Conservation (phyloP, 1,140 invertebrate genomes). For the Homalodisca vitripennis region DNA sequence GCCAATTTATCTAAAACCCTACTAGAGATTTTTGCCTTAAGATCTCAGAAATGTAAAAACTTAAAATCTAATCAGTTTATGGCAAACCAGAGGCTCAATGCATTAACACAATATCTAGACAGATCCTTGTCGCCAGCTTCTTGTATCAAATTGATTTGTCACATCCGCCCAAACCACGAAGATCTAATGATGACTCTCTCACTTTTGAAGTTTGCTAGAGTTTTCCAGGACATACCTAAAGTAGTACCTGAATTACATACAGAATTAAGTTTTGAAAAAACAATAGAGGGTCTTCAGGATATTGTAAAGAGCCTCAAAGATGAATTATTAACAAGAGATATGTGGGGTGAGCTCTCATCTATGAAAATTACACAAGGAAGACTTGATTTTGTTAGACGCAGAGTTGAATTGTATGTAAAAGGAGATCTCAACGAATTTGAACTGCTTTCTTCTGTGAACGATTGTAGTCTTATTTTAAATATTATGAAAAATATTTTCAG, state of each 20-base stretch:
- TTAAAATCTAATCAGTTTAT: neutral
- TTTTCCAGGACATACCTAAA: neutral
- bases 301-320: neutral
- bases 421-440: neutral
- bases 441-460: slow-evolving; percentile 1
- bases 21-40: neutral
- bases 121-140: neutral
- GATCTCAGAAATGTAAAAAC: neutral
- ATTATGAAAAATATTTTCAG: neutral
- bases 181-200: slow-evolving; percentile 4
- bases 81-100: neutral
- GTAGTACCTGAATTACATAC: neutral
- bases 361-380: neutral
- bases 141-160: neutral
- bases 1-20: slow-evolving; percentile 3
- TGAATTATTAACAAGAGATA: neutral
- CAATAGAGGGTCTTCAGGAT: neutral
- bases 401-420: neutral
- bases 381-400: slow-evolving; percentile 3
- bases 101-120: slow-evolving; percentile 8
- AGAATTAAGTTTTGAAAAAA: neutral
- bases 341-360: neutral
- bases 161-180: slow-evolving; percentile 3
- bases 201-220: neutral
- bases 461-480: slow-evolving; percentile 2